These are phyloP conservation scores for Polietes domitor DNA, from an alignment of 2,888 invertebrate species.

Conservation along the genomic window DNA sequence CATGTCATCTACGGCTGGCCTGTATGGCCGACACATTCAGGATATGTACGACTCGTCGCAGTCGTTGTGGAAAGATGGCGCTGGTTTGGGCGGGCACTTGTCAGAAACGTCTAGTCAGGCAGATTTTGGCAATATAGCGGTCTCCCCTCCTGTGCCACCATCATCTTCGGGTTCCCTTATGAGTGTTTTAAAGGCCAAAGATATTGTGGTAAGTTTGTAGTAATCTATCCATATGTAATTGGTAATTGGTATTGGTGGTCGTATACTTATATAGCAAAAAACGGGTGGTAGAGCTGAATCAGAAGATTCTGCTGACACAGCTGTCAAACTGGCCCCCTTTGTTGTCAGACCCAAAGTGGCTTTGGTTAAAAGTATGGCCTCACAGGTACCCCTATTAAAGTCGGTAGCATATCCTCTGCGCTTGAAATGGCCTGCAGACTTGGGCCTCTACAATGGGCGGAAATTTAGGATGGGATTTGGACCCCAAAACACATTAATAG, in stretches of 20 bases:
- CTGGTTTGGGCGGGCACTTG: constrained; percentile 60
- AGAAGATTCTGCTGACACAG: constrained; percentile 49
- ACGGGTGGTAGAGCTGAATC: background rate
- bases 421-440: constrained; percentile 82
- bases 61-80: constrained; percentile 73
- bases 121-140: constrained; percentile 71
- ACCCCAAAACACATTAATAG: constrained; percentile 83
- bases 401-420: constrained; percentile 74
- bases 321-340: constrained; percentile 71
- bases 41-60: constrained; percentile 69
- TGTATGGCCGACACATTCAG: constrained; percentile 61
- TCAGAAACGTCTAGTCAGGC: constrained; percentile 75
- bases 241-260: constrained; percentile 1
- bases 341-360: constrained; percentile 81
- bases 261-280: constrained; percentile 11
- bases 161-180: constrained; percentile 73
- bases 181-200: constrained; percentile 69
- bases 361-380: constrained; percentile 79
- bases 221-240: background rate
- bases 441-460: constrained; percentile 84
- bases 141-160: constrained; percentile 67
- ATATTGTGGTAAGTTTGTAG: constrained; percentile 69
- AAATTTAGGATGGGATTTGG: constrained; percentile 90
- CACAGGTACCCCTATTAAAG: constrained; percentile 79
- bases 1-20: constrained; percentile 46